Conservation (phyloP, 1,140 invertebrate species). For the Hydropsyche tenuis region DNA sequence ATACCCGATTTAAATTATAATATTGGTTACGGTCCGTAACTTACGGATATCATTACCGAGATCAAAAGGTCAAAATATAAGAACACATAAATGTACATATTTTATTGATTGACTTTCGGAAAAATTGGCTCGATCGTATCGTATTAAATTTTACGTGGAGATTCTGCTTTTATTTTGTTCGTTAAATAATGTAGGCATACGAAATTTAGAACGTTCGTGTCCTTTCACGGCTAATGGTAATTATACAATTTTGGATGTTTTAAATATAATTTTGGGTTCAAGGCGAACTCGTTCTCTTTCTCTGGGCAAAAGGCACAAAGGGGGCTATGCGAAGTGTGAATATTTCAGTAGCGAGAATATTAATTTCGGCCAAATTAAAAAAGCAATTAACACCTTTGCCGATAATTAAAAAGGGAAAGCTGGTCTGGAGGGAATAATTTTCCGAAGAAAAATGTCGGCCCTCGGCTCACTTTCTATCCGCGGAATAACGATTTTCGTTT, state of each 20-base stretch:
- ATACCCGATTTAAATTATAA: too few relatives aligned
- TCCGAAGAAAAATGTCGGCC: slow-evolving; percentile 27
- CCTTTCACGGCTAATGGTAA: slow-evolving; percentile 7
- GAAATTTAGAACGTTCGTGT: slow-evolving; percentile 3
- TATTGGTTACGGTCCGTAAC: too few relatives aligned
- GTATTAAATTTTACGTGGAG: too few relatives aligned
- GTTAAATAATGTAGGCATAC: too few relatives aligned
- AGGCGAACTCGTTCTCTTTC: neutral
- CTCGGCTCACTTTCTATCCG: neutral
- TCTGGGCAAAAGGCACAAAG: slow-evolving; percentile 33
- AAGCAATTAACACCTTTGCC: slow-evolving; percentile 49
- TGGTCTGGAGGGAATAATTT: slow-evolving; percentile 31
- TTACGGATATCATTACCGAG: too few relatives aligned
- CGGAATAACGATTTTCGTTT: neutral
- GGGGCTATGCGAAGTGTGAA: slow-evolving; percentile 9
- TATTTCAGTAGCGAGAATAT: slow-evolving; percentile 41
- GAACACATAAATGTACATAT: too few relatives aligned
- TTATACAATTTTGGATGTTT: slow-evolving; percentile 20
- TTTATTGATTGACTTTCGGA: too few relatives aligned
- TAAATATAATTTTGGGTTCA: slow-evolving; percentile 20
- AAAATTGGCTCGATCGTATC: too few relatives aligned
- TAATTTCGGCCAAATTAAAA: slow-evolving; percentile 47
- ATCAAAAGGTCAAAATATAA: too few relatives aligned
- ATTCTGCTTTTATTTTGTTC: too few relatives aligned
- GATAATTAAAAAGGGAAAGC: slow-evolving; percentile 47